Evolutionary conservation across 2,888 invertebrate species (phyloP).

Genomic region (Xylocampa areola): DNA sequence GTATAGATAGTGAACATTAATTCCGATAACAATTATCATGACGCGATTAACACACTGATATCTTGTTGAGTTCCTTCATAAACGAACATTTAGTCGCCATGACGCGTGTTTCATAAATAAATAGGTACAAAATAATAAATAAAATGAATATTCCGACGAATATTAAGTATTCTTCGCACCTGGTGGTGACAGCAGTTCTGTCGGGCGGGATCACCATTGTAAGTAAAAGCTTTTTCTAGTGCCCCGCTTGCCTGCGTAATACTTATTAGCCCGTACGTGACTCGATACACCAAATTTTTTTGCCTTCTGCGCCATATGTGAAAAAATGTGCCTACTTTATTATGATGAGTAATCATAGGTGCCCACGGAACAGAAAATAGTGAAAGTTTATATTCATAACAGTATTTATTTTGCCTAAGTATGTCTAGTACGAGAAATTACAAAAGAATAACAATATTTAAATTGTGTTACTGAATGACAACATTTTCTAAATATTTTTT

Average conservation of each 20-base stretch:
- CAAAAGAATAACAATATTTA: too few relatives aligned
- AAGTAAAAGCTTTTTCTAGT: slow-evolving; percentile 60
- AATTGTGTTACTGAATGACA: too few relatives aligned
- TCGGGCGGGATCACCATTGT: slow-evolving; percentile 73
- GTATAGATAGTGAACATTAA: slow-evolving; percentile 71
- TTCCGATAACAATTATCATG: slow-evolving; percentile 84
- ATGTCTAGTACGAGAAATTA: too few relatives aligned
- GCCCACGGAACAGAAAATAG: too few relatives aligned
- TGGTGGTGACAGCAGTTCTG: slow-evolving; percentile 65
- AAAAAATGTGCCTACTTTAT: too few relatives aligned
- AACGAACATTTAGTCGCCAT: slow-evolving; percentile 66
- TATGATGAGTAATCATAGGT: too few relatives aligned
- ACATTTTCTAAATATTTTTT: too few relatives aligned
- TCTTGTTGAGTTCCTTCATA: slow-evolving; percentile 71
- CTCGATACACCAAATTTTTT: too few relatives aligned
- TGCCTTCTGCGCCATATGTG: not conserved
- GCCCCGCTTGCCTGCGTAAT: slow-evolving; percentile 22
- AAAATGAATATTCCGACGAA: slow-evolving; percentile 58
- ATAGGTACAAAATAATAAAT: slow-evolving; percentile 39
- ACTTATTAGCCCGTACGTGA: slow-evolving; percentile 19
- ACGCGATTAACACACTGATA: slow-evolving; percentile 75
- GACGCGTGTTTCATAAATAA: slow-evolving; percentile 64
- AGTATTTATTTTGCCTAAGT: too few relatives aligned
- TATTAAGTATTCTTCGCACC: slow-evolving; percentile 60
- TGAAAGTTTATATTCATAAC: too few relatives aligned